Conservation (phyloP, 2,797 vertebrate species). For the Melanotaenia trifasciata region DNA sequence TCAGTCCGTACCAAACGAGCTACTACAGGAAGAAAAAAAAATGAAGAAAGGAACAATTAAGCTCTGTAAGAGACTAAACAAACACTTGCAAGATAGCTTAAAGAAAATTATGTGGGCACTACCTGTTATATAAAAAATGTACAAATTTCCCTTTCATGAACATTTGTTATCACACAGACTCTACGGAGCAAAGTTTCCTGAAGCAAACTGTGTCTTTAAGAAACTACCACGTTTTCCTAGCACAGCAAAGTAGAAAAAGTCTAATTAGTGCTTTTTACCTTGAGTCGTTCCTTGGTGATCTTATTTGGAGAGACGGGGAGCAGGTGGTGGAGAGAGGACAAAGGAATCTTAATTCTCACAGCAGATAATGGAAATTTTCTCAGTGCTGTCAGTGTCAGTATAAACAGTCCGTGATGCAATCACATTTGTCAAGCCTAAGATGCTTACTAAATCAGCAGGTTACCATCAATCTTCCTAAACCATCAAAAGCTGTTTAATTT, state of each 20-base stretch:
- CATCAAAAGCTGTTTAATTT: constrained; percentile 15
- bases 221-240: constrained; percentile 43
- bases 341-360: constrained; percentile 54
- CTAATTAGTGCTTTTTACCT: constrained; percentile 79
- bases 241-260: constrained; percentile 32
- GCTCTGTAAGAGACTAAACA: constrained; percentile 15
- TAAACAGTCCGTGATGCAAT: constrained; percentile 36
- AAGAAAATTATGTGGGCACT: constrained; percentile 14
- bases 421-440: constrained; percentile 47
- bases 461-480: constrained; percentile 44
- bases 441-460: constrained; percentile 59
- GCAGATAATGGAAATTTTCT: constrained; percentile 42
- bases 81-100: constrained; percentile 28
- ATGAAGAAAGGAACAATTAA: constrained; percentile 28
- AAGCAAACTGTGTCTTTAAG: constrained; percentile 47
- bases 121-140: constrained; percentile 49
- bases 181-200: constrained; percentile 36
- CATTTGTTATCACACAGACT: constrained; percentile 49
- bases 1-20: constrained; percentile 98
- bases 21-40: constrained; percentile 56
- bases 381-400: constrained; percentile 31
- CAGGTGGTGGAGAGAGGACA: constrained; percentile 52
- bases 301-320: constrained; percentile 46
- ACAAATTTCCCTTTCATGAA: constrained; percentile 37
- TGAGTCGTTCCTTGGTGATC: constrained; percentile 86